These are phyloP conservation scores for Orius insidiosus DNA, from an alignment of 1,140 invertebrate genomes.

Conservation along the genomic window DNA sequence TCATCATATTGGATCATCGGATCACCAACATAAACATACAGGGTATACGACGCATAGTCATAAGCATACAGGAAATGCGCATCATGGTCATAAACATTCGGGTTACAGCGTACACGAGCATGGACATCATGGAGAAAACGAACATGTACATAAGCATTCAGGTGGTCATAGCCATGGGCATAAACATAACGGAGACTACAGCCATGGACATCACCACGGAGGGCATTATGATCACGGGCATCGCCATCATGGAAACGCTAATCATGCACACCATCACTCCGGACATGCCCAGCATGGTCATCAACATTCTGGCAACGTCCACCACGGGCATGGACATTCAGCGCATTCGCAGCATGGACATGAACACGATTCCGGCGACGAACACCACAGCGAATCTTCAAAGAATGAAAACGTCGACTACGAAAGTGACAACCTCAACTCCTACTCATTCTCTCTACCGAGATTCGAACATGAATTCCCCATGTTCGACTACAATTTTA, in stretches of 20 bases:
- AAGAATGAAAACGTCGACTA: neutral
- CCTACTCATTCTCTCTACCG: too few species aligned
- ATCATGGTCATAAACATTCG: slow-evolving; percentile 6
- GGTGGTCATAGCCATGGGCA: slow-evolving; percentile 24
- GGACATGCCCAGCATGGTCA: slow-evolving; percentile 15
- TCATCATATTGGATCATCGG: slow-evolving; percentile 9
- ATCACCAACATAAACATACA: slow-evolving; percentile 13
- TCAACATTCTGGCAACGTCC: slow-evolving; percentile 8
- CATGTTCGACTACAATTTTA: too few species aligned
- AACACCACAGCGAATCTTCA: neutral
- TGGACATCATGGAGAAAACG: slow-evolving; percentile 7
- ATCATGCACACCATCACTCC: slow-evolving; percentile 14
- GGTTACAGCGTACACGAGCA: slow-evolving; percentile 8
- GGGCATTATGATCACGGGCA: slow-evolving; percentile 19
- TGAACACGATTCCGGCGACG: slow-evolving; percentile 6
- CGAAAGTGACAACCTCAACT: neutral
- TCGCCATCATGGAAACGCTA: slow-evolving; percentile 15
- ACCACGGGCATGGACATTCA: neutral
- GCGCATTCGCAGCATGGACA: slow-evolving; percentile 5
- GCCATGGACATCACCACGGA: slow-evolving; percentile 21
- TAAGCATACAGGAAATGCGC: slow-evolving; percentile 1
- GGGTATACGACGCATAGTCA: slow-evolving; percentile 5
- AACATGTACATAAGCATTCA: slow-evolving; percentile 9
- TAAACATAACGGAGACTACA: slow-evolving; percentile 18
- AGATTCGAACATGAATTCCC: too few species aligned